Conservation (phyloP, 2,113 vertebrate species). For the Hirundichthys speculiger region DNA sequence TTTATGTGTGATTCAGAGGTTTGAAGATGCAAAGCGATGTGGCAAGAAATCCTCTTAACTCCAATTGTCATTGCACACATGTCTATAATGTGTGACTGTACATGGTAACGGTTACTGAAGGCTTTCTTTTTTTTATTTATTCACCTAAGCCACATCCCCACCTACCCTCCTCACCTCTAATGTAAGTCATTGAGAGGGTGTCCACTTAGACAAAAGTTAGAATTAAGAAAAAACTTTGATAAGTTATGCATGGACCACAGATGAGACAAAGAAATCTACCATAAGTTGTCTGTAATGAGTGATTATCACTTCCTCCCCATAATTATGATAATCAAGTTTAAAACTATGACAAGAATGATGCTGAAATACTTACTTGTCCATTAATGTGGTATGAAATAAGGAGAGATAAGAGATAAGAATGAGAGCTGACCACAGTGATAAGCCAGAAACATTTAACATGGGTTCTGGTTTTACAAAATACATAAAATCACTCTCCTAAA, state of each 20-base stretch:
- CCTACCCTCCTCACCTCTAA: conserved; percentile 20
- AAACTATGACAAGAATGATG: conserved; percentile 45
- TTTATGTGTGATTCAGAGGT: conserved; percentile 40
- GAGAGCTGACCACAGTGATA: conserved; percentile 54
- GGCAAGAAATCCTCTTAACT: too few species aligned
- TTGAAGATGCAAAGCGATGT: conserved; percentile 59
- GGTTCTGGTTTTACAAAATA: conserved; percentile 47
- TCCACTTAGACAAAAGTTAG: conserved; percentile 16
- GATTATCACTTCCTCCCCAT: conserved; percentile 30
- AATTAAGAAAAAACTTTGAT: conserved; percentile 24
- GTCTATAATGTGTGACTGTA: too few species aligned
- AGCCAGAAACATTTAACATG: conserved; percentile 56
- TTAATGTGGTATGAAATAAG: conserved; percentile 37
- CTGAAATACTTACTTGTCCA: conserved; percentile 43
- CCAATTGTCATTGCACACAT: too few species aligned
- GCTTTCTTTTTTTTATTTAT: conserved; percentile 62
- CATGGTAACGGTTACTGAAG: too few species aligned
- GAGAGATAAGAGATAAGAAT: conserved; percentile 8
- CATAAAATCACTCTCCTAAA: conserved; percentile 39
- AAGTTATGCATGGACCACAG: conserved; percentile 12
- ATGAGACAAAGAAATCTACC: background rate
- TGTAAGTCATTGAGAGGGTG: conserved; percentile 12
- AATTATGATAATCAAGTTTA: conserved; percentile 43
- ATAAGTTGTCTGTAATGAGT: conserved; percentile 19
- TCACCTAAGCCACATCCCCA: conserved; percentile 40